These are phyloP conservation scores for Hydrocynus forskahlii DNA, from an alignment of 2,797 vertebrate species.

Conservation along the genomic window DNA sequence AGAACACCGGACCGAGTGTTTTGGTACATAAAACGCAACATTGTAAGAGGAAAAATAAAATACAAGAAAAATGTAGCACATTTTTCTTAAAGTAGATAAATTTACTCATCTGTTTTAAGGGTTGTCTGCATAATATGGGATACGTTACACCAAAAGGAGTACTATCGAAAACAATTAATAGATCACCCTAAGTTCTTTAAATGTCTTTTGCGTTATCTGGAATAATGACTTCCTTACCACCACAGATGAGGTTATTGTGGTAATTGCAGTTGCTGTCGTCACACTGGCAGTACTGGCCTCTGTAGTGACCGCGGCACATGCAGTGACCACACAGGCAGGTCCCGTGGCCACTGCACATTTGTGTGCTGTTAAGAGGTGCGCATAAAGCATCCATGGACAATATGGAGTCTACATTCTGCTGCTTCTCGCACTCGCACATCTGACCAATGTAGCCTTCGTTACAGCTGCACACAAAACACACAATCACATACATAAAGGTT, in stretches of 20 bases:
- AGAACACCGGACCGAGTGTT: too few relatives aligned
- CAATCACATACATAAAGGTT: not conserved
- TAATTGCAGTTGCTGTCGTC: constrained; percentile 26
- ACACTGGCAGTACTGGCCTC: constrained; percentile 1
- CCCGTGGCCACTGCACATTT: not conserved
- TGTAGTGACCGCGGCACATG: not conserved
- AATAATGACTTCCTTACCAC: not conserved
- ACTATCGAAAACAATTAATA: too few relatives aligned
- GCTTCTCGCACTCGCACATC: constrained; percentile 22
- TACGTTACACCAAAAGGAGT: too few relatives aligned
- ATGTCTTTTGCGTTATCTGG: not conserved
- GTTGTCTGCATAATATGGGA: too few relatives aligned
- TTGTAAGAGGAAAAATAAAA: not conserved
- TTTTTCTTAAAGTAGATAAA: too few relatives aligned
- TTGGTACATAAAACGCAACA: not conserved
- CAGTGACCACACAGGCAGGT: constrained; percentile 5
- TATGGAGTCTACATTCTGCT: constrained; percentile 23
- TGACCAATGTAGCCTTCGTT: constrained; percentile 49
- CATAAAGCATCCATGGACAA: constrained; percentile 18
- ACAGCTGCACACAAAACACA: not conserved
- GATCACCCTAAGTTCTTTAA: not conserved
- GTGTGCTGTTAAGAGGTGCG: not conserved
- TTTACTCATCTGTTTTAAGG: too few relatives aligned
- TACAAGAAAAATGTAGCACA: not conserved
- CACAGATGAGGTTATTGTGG: constrained; percentile 18